Evolutionary conservation across 2,888 invertebrate species (phyloP).

Genomic region (Eupithecia pulchellata): DNA sequence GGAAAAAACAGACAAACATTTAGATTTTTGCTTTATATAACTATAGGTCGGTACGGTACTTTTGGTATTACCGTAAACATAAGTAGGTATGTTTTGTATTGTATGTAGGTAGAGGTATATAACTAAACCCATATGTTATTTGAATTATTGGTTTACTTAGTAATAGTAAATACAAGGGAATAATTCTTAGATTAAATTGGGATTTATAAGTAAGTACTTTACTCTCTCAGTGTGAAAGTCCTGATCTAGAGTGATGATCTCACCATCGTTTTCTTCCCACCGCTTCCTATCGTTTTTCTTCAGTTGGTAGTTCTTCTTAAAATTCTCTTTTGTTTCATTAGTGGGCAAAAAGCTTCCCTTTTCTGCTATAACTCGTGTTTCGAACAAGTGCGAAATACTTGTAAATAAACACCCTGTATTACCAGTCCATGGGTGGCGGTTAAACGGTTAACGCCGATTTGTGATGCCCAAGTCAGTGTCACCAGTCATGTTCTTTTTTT

Average conservation of each 20-base stretch:
- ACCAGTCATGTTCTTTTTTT: constrained; percentile 33
- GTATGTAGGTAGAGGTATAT: no score
- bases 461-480: constrained; percentile 30
- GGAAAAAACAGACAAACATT: no score
- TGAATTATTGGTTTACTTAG: background rate
- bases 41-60: no score
- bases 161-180: background rate
- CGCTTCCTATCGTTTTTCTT: no score
- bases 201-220: background rate
- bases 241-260: background rate
- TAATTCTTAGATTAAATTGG: background rate
- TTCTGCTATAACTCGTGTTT: background rate
- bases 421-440: constrained; percentile 28
- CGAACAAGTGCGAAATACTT: background rate
- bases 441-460: constrained; percentile 41
- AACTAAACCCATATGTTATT: background rate
- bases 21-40: no score
- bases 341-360: no score
- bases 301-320: no score
- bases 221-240: background rate
- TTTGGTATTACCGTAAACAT: no score
- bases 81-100: no score
- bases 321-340: no score
- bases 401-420: background rate
- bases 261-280: no score